Evolutionary conservation across 2,888 invertebrate species (phyloP).

Genomic region (Apodemia hepburni): DNA sequence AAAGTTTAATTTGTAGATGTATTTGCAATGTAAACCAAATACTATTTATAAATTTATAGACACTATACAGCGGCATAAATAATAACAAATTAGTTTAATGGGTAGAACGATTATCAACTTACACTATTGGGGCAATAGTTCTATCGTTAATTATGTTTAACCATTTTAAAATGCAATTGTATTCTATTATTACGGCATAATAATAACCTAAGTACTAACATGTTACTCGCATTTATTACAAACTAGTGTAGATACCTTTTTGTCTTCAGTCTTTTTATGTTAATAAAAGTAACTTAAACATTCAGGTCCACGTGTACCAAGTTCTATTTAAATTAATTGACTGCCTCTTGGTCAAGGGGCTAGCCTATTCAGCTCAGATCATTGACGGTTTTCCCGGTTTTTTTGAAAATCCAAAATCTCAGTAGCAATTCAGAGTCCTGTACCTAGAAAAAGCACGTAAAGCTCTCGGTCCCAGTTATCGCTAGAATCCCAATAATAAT

Average conservation of each 20-base stretch:
- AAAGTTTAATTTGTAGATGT: constrained; percentile 32
- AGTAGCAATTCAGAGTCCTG: no score
- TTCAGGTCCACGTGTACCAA: no score
- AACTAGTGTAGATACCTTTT: not conserved
- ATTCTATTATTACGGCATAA: not conserved
- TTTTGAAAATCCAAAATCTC: no score
- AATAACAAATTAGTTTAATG: constrained; percentile 5
- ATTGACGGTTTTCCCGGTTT: no score
- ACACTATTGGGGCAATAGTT: not conserved
- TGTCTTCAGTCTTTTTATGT: not conserved
- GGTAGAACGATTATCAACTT: not conserved
- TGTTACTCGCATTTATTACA: not conserved
- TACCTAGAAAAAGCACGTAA: no score
- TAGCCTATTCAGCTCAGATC: no score
- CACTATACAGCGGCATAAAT: not conserved
- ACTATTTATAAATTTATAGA: constrained; percentile 4
- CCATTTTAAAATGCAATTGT: not conserved
- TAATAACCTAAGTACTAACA: not conserved
- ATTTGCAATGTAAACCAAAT: constrained; percentile 13
- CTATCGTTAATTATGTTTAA: not conserved
- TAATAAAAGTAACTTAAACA: no score
- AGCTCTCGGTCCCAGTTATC: no score
- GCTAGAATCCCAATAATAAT: no score
- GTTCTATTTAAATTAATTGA: no score
- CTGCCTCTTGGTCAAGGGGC: no score